These are phyloP conservation scores for Struthio camelus DNA, from an alignment of 2,113 vertebrate species.

Conservation along the genomic window DNA sequence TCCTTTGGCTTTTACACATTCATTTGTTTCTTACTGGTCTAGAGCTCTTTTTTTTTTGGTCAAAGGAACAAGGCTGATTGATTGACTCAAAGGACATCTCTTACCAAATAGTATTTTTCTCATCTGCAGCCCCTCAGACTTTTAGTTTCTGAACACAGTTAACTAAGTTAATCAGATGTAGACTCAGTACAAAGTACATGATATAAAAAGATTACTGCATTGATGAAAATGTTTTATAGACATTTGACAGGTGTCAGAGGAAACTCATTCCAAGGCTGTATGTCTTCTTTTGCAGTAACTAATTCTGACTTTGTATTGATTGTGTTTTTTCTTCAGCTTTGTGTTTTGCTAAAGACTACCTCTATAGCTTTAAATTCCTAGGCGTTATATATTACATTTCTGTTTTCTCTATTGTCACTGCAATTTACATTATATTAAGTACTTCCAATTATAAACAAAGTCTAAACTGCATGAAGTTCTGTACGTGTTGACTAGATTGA, in stretches of 20 bases:
- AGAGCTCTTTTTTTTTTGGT: not conserved
- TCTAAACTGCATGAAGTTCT: no score
- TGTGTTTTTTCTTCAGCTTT: not conserved
- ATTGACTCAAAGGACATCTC: not conserved
- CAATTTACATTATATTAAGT: no score
- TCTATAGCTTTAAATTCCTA: no score
- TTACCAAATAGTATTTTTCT: not conserved
- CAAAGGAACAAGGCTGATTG: not conserved
- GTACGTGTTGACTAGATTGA: not conserved
- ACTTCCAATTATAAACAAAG: no score
- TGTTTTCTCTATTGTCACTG: no score
- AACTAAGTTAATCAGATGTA: not conserved
- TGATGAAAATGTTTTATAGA: not conserved
- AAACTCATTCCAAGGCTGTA: not conserved
- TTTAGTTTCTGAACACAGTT: not conserved
- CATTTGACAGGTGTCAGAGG: not conserved
- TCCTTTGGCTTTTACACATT: not conserved
- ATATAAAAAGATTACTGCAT: not conserved
- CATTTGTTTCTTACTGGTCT: not conserved
- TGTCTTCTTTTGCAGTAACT: not conserved
- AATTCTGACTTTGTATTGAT: not conserved
- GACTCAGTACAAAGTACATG: not conserved
- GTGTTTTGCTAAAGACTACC: not conserved
- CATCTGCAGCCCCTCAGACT: not conserved
- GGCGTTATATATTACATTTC: no score